Percentiles rank a stretch among this genome's conserved stretches.
phyloP scores from a whole-genome alignment of 2,797 vertebrate genomes.

The Myotis pilosus region DNA sequence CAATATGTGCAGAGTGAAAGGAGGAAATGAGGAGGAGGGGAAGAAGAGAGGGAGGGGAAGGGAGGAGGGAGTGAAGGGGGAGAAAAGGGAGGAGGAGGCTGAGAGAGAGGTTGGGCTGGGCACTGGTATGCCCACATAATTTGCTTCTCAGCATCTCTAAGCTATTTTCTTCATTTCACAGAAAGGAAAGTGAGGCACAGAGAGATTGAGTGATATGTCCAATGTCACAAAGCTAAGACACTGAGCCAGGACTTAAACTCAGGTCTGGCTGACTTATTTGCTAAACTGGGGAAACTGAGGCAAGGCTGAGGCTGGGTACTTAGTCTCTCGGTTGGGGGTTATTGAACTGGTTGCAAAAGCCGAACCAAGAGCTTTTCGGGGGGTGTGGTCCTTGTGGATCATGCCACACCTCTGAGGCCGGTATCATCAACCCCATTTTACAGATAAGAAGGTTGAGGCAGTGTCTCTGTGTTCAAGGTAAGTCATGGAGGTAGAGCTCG shows the following conservation, averaged over 20 bases:
- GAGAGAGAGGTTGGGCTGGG: background rate
- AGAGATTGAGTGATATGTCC: background rate
- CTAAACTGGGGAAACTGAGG: background rate
- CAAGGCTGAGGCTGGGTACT: background rate
- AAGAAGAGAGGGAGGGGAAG: background rate
- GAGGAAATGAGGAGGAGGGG: too few species aligned
- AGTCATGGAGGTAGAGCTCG: background rate
- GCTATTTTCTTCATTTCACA: background rate
- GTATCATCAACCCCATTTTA: background rate
- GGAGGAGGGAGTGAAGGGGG: too few species aligned
- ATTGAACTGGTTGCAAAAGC: background rate
- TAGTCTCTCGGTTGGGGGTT: background rate
- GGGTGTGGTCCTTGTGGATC: too few species aligned
- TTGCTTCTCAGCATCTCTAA: too few species aligned
- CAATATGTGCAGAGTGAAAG: slow-evolving; percentile 33
- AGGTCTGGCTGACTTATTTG: background rate
- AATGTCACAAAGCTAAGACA: background rate
- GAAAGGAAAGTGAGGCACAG: background rate
- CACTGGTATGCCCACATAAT: background rate
- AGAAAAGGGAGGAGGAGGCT: background rate
- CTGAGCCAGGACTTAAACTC: background rate
- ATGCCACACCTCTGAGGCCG: background rate
- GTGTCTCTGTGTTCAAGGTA: background rate
- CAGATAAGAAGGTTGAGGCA: background rate
- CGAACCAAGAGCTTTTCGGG: background rate